A percentile compares a stretch with the other conserved stretches of the same genome.
Evolutionary conservation across 2,113 vertebrate species (phyloP).

Genomic region (Psittacara wagleri): DNA sequence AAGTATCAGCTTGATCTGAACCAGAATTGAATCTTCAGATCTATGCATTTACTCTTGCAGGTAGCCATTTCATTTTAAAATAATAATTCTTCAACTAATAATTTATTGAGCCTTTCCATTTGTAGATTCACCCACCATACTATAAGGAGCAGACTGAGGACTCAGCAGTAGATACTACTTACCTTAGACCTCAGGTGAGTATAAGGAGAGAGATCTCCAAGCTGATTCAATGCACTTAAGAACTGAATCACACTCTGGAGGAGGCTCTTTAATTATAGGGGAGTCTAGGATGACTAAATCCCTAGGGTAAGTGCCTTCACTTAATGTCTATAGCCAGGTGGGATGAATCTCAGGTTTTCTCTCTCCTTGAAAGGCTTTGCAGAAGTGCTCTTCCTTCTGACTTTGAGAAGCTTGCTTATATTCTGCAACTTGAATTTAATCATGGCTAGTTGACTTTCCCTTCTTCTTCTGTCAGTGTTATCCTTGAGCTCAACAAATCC

Average conservation of each 20-base stretch:
- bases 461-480: neutral
- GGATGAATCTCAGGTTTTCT: neutral
- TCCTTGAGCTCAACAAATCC: constrained; percentile 23
- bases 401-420: neutral
- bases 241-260: neutral
- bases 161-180: neutral
- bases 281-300: neutral
- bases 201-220: neutral
- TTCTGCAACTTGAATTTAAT: constrained; percentile 17
- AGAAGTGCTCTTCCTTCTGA: neutral
- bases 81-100: neutral
- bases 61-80: neutral
- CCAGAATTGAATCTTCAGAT: neutral
- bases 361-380: neutral
- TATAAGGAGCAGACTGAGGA: neutral
- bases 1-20: neutral
- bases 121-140: neutral
- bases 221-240: neutral
- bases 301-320: neutral
- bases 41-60: neutral
- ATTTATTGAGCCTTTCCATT: neutral
- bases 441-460: neutral
- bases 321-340: neutral
- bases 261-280: neutral
- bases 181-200: neutral